Conservation (phyloP, 2,113 vertebrate species). For the Ciconia maguari region DNA sequence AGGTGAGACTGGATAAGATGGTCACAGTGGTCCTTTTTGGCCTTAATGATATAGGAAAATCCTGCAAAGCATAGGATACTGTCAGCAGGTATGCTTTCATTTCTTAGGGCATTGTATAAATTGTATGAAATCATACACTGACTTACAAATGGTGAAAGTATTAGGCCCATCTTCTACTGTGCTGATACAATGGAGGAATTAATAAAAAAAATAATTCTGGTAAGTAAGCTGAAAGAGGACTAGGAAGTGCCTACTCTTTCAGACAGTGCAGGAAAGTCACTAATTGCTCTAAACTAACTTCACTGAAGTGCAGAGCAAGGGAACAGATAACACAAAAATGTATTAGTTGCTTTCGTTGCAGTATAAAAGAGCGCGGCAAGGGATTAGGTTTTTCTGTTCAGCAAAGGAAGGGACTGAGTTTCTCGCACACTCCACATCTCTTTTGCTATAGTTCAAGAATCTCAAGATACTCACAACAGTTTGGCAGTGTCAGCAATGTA, state of each 20-base stretch:
- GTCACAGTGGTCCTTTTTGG: not conserved
- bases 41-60: not conserved
- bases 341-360: constrained; percentile 44
- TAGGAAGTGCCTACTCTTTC: constrained; percentile 5
- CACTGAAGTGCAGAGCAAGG: constrained; percentile 44
- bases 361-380: constrained; percentile 10
- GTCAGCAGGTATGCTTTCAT: not conserved
- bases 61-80: not conserved
- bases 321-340: constrained; percentile 43
- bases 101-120: not conserved
- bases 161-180: not conserved
- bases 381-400: constrained; percentile 54
- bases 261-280: not conserved
- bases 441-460: constrained; percentile 45
- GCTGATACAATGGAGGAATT: constrained; percentile 37
- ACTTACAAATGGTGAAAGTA: not conserved
- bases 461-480: constrained; percentile 4
- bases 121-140: not conserved
- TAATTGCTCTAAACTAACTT: constrained; percentile 14
- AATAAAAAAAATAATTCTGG: constrained; percentile 38
- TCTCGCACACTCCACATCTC: not conserved
- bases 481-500: not conserved
- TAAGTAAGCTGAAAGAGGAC: constrained; percentile 29
- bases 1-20: not conserved
- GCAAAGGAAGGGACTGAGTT: constrained; percentile 2